Base-by-base conservation (phyloP, 2,113 vertebrate species). In the Pithys albifrons region DNA sequence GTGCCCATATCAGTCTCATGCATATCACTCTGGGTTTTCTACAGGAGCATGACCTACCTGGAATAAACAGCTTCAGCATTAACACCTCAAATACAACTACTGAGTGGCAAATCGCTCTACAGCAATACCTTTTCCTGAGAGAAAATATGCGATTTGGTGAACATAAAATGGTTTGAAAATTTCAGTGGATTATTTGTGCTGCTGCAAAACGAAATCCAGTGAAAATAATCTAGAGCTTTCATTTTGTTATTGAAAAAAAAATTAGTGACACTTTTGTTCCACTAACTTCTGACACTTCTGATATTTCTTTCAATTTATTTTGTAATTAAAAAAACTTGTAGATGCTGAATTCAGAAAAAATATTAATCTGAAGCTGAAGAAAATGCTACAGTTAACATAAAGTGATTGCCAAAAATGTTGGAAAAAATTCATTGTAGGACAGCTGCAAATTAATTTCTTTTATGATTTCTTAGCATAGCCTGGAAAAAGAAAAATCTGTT, bases 311-410 rank as follows among this genome's bases (percentile, higher is more conserved):
- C 43, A 43, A 77, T 71, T 88, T 88, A 55, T 41, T 92, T 91
- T 86, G 67, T 80, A 92, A 91, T 86, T 91, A 35, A 70, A 92
- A 89, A 89, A 78, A 33, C 18, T 70, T 78, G 39, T 81, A 62
- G 43, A 74, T 91, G 52, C 12, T 41, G 64, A 92, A 89, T 27
- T 55, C 22, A 49, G 51, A 48, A 39, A 85, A 90, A 90, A 11
- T 61, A 10, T 16, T 85, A 82, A 48, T 66, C 55, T 37, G 55
- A 88, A 27, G 22, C 59, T 67, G 62, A 74, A 84, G 48, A 84
- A 95, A 95, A 81, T 31, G 25, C 45, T 91, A 19, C 20, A 48
- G 75, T 80, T 83, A 83, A 64, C 1, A 27, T 71, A 65, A 74
- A 85, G 11, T 9, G 43, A 84, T 57, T 75, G 62, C 48, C 49